These are phyloP conservation scores for Turnix velox DNA, from an alignment of 2,113 vertebrate genomes.

Conservation along the genomic window DNA sequence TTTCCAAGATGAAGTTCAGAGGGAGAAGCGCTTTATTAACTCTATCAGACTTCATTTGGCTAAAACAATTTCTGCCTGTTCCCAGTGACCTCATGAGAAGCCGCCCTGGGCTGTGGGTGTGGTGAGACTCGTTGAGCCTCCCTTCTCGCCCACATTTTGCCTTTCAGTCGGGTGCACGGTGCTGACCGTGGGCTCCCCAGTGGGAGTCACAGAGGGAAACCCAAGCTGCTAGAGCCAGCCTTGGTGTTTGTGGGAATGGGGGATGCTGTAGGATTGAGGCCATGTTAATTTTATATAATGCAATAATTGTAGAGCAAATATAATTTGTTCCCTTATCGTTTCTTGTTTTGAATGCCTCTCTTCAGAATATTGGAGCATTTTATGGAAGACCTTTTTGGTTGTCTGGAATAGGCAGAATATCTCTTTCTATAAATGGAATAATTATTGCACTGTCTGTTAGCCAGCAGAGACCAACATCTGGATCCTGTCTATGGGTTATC, in stretches of 20 bases:
- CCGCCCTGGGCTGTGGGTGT: neutral
- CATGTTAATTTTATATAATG: neutral
- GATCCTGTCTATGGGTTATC: constrained; percentile 37
- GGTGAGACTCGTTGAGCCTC: neutral
- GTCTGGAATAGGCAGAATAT: constrained; percentile 4
- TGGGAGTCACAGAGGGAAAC: neutral
- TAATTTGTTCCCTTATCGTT: neutral
- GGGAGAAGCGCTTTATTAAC: neutral
- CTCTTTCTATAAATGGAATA: constrained; percentile 48
- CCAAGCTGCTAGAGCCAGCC: neutral
- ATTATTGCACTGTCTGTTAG: constrained; percentile 11
- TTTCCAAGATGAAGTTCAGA: neutral
- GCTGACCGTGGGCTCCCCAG: neutral
- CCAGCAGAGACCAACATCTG: constrained; percentile 40
- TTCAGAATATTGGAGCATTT: constrained; percentile 14
- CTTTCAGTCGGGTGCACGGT: neutral
- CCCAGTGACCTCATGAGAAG: neutral
- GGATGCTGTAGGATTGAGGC: neutral
- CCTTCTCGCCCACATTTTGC: neutral
- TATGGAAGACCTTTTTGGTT: constrained; percentile 22
- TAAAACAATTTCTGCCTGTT: neutral
- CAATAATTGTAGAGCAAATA: constrained; percentile 25
- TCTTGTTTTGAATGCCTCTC: constrained; percentile 49
- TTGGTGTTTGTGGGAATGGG: neutral
- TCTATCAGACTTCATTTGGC: neutral